A percentile compares a stretch with the other conserved stretches of the same genome.
Evolutionary conservation across 1,140 invertebrate species (phyloP).

Genomic region (Macrotrachela quadricornifera): DNA sequence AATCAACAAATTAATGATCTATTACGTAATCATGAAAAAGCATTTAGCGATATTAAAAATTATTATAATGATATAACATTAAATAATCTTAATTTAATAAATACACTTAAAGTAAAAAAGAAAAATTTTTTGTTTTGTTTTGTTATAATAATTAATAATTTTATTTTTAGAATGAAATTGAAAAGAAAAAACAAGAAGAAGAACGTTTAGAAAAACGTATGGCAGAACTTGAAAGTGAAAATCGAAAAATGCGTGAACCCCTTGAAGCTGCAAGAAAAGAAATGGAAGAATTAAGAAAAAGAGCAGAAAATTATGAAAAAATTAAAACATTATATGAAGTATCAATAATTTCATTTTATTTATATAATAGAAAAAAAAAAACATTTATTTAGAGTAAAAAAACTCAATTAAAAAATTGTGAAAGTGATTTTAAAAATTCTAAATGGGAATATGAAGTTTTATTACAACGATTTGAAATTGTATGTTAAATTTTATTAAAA

Average conservation of each 20-base stretch:
- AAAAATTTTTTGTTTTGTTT: too few species aligned
- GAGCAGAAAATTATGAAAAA: conserved; percentile 55
- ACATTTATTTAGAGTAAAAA: conserved; percentile 35
- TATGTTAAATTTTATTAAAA: conserved; percentile 19
- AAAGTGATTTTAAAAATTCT: conserved; percentile 42
- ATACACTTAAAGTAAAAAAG: conserved; percentile 43
- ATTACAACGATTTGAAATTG: conserved; percentile 51
- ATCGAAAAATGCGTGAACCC: conserved; percentile 46
- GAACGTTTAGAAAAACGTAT: conserved; percentile 50
- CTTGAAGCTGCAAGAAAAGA: conserved; percentile 45
- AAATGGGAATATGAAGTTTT: conserved; percentile 44
- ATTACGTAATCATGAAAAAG: conserved; percentile 56
- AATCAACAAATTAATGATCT: conserved; percentile 58
- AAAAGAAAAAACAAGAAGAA: conserved; percentile 53
- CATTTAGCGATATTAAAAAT: conserved; percentile 64
- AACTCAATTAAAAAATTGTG: conserved; percentile 41
- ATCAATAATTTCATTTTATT: conserved; percentile 8
- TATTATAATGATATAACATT: conserved; percentile 80
- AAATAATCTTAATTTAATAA: conserved; percentile 63
- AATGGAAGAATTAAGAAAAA: conserved; percentile 43
- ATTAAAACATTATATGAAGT: conserved; percentile 43
- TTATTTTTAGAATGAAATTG: conserved; percentile 15
- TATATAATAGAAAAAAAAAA: too few species aligned
- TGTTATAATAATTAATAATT: background rate
- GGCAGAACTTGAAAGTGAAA: conserved; percentile 42